Evolutionary conservation across 2,888 invertebrate species (phyloP).

Genomic region (Epiperipatus broadwayi): DNA sequence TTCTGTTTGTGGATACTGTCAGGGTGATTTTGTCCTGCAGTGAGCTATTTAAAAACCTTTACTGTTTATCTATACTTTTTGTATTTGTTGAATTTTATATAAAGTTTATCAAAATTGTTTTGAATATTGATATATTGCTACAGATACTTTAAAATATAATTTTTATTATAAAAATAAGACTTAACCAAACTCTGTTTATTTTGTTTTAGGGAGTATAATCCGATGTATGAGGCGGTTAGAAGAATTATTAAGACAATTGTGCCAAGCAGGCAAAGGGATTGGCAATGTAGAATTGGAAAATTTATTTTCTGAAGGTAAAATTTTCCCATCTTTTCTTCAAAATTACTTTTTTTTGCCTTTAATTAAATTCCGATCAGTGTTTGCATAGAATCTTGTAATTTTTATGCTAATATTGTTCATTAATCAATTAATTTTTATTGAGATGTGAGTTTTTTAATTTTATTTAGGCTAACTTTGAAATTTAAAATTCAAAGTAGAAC

Average conservation of each 20-base stretch:
- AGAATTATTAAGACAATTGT: constrained; percentile 81
- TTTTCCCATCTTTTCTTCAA: constrained; percentile 11
- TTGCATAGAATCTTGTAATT: not conserved
- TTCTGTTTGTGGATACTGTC: no score
- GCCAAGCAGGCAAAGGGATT: constrained; percentile 86
- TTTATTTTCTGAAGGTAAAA: constrained; percentile 70
- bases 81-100: constrained; percentile 1
- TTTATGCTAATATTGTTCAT: not conserved
- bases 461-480: not conserved
- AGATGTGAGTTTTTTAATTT: not conserved
- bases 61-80: not conserved
- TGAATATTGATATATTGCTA: not conserved
- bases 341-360: constrained; percentile 7
- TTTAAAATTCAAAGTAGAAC: no score
- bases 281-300: constrained; percentile 87
- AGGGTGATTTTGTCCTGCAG: no score
- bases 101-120: not conserved
- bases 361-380: not conserved
- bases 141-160: no score
- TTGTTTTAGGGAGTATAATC: constrained; percentile 53
- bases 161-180: no score
- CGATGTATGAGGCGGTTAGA: constrained; percentile 88
- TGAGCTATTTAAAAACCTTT: no score
- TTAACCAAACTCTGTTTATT: no score
- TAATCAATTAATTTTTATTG: not conserved